Evolutionary conservation across 2,113 vertebrate genomes (phyloP).

Genomic region (Melanerpes formicivorus): DNA sequence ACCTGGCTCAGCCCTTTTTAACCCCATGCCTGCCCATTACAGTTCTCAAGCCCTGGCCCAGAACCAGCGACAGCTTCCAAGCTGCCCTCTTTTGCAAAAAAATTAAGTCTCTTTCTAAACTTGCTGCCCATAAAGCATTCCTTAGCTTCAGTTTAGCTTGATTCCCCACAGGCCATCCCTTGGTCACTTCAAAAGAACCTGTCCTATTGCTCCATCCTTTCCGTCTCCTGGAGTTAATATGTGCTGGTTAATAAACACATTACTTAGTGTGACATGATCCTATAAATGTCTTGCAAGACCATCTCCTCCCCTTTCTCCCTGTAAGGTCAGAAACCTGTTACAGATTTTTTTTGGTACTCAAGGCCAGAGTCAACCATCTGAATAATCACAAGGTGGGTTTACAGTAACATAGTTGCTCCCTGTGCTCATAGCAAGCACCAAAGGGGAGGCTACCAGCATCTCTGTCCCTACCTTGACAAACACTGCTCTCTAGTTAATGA

Average conservation of each 20-base stretch:
- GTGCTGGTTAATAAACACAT: background rate
- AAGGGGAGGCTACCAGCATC: background rate
- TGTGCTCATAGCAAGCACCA: background rate
- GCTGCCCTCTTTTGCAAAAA: background rate
- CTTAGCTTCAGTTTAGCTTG: background rate
- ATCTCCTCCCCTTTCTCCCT: background rate
- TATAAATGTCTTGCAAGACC: background rate
- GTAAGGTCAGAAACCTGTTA: background rate
- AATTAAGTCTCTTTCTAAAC: background rate
- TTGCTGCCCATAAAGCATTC: background rate
- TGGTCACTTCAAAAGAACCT: background rate
- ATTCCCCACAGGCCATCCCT: background rate
- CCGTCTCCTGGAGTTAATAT: background rate
- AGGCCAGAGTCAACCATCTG: background rate
- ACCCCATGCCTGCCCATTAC: background rate
- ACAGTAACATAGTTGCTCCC: background rate
- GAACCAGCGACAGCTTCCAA: background rate
- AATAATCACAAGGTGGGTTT: accelerated
- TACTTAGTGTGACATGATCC: background rate
- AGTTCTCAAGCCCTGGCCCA: background rate
- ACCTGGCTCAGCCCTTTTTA: background rate
- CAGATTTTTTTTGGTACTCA: background rate
- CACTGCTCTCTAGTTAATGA: background rate
- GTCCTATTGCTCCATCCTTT: background rate
- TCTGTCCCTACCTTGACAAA: background rate